These are phyloP conservation scores for Drosophila subsilvestris DNA, from an alignment of 2,888 invertebrate genomes.

Conservation along the genomic window DNA sequence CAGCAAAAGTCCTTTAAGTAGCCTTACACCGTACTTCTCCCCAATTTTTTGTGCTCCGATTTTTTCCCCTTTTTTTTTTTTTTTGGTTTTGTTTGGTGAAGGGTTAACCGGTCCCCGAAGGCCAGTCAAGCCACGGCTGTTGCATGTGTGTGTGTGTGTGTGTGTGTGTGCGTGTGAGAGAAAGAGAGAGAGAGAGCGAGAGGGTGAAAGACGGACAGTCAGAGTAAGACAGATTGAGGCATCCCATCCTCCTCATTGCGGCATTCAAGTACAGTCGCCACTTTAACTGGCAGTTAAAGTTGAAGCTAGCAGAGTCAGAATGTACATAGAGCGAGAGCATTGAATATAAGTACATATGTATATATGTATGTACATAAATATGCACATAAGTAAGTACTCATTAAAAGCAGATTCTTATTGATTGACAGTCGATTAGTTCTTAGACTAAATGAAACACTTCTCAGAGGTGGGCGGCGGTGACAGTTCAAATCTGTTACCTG, in stretches of 20 bases:
- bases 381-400: no score
- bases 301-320: background rate
- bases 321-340: no score
- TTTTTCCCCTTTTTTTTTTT: background rate
- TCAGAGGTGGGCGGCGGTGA: background rate
- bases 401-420: no score
- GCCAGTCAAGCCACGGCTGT: conserved; percentile 16
- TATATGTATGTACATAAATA: background rate
- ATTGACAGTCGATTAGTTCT: background rate
- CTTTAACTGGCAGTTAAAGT: conserved; percentile 69
- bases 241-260: conserved; percentile 23
- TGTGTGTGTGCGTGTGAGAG: conserved; percentile 7
- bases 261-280: conserved; percentile 70
- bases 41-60: background rate
- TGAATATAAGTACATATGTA: background rate
- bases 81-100: conserved; percentile 37
- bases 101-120: conserved; percentile 73
- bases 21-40: conserved; percentile 52
- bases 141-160: conserved; percentile 20
- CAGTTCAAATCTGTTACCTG: no score
- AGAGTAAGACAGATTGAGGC: conserved; percentile 23
- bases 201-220: conserved; percentile 7
- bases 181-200: conserved; percentile 19
- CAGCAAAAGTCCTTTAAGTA: conserved; percentile 77
- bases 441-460: background rate